Percentiles rank a stretch among this genome's conserved stretches.
phyloP scores from a whole-genome alignment of 2,888 invertebrate species.

The Cantharis rufa region DNA sequence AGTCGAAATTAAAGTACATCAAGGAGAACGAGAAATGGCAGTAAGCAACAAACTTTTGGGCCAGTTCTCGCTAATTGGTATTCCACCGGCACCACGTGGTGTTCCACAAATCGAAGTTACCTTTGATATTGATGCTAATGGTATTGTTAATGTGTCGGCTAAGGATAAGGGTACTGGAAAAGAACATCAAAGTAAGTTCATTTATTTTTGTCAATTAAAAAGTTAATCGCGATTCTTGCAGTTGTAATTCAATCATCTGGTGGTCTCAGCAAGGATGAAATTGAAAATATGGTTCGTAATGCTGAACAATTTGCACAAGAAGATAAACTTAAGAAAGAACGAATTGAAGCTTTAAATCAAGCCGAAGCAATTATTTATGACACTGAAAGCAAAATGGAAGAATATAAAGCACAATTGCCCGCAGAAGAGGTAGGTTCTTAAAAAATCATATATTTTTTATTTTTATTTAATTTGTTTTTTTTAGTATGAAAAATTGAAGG shows the following conservation, averaged over 20 bases:
- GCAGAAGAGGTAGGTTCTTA: conserved; percentile 79
- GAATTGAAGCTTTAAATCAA: conserved; percentile 93
- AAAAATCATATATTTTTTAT: not conserved
- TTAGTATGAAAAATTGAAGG: conserved; percentile 86
- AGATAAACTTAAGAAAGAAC: conserved; percentile 88
- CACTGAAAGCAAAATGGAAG: conserved; percentile 97
- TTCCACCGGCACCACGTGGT: conserved; percentile 94
- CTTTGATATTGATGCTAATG: conserved; percentile 99
- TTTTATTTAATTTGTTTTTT: conserved; percentile 37
- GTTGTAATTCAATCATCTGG: conserved; percentile 99
- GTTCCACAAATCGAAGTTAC: conserved; percentile 97
- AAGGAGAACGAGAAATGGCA: conserved; percentile 99
- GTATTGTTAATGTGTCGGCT: conserved; percentile 98
- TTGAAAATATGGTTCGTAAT: conserved; percentile 99
- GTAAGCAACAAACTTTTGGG: conserved; percentile 92
- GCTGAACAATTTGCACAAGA: conserved; percentile 95
- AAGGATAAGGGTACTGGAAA: conserved; percentile 98
- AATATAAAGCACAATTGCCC: conserved; percentile 95
- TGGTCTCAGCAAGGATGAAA: conserved; percentile 93
- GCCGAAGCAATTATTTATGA: conserved; percentile 98
- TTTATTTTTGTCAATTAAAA: not conserved
- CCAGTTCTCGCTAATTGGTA: conserved; percentile 90
- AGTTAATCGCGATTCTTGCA: conserved; percentile 51
- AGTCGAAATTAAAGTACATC: conserved; percentile 98
- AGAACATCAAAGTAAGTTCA: conserved; percentile 93